These are phyloP conservation scores for Podocnemis expansa DNA, from an alignment of 2,113 vertebrate genomes.

Conservation along the genomic window DNA sequence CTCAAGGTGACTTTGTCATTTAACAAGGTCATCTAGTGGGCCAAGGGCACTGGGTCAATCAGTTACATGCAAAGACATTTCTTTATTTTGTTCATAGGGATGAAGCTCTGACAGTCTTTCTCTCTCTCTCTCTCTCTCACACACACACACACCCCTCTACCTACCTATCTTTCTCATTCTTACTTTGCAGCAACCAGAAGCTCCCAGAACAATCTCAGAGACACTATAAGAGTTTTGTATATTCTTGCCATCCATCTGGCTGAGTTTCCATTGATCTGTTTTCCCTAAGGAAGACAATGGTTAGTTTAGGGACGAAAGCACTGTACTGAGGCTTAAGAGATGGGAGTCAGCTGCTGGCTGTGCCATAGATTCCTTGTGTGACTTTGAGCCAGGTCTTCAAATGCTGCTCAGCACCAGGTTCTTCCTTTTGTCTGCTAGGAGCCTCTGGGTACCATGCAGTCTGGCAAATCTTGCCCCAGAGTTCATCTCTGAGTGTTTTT, in stretches of 20 bases:
- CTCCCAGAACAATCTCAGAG: rapidly evolving
- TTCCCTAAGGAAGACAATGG: not conserved
- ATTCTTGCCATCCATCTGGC: not conserved
- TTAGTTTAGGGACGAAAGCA: rapidly evolving
- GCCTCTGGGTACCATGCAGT: not conserved
- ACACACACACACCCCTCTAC: slow-evolving; percentile 29
- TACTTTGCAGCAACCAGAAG: not conserved
- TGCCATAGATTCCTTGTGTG: not conserved
- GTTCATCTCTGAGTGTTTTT: not conserved
- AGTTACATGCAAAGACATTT: not conserved
- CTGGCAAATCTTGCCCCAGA: not conserved
- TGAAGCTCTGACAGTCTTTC: not conserved
- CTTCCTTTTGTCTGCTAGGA: not conserved
- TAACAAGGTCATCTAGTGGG: slow-evolving; percentile 65
- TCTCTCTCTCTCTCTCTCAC: not conserved
- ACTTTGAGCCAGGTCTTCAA: rapidly evolving
- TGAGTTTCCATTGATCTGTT: not conserved
- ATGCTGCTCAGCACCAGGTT: rapidly evolving
- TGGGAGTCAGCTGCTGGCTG: not conserved
- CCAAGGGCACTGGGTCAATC: slow-evolving; percentile 1
- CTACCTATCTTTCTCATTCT: not conserved
- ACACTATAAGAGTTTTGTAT: not conserved
- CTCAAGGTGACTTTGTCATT: slow-evolving; percentile 55
- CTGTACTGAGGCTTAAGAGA: rapidly evolving
- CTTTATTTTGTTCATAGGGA: not conserved